Evolutionary conservation across 1,140 invertebrate genomes (phyloP), one percentile per base, ranked within the genome.

Genomic region (Prorops nasuta): DNA sequence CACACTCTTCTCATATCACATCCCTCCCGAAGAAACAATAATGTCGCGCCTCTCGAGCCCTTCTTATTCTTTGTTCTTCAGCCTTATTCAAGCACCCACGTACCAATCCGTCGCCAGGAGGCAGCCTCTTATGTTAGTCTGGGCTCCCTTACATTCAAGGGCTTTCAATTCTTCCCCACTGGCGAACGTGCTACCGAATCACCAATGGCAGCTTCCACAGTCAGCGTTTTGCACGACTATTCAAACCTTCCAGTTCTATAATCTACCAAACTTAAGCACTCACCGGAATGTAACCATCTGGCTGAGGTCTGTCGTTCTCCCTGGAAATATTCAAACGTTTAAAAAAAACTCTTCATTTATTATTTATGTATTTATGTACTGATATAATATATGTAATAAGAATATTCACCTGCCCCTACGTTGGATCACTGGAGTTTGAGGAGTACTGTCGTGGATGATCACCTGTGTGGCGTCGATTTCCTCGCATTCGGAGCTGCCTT

Each of bases 381-480:
- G n/a, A n/a, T n/a, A n/a, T n/a, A n/a, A n/a, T n/a, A n/a, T n/a
- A n/a, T n/a, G n/a, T n/a, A n/a, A n/a, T n/a, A n/a, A n/a, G 35
- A 20, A 19, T 47, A 65, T 44, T 17, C 70, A 75, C 72, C 67
- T 71, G 42, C 64, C 63, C 50, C 68, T 63, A 44, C 72, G 83
- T 67, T 86, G 84, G 58, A 87, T 86, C 46, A 85, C 80, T 24
- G 84, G 83, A 56, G 81, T 79, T 65, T 88, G 83, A 14, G 86
- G 79, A 1, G 85, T 87, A 63, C 86, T 86, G 60, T 90, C 87
- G 62, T 90, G 88, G 54, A 91, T 88, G 58, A 85, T 85, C 48
- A 90, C 87, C 77, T 89, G 84, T 34, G 81, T 81, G 8, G 86
- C 82, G 56, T 84, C 81, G 51, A 87, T 82, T 69, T 86, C 84